A percentile compares a stretch with the other conserved stretches of the same genome.
Conservation (phyloP, 1,140 invertebrate species). For the Heliconius melpomene region DNA sequence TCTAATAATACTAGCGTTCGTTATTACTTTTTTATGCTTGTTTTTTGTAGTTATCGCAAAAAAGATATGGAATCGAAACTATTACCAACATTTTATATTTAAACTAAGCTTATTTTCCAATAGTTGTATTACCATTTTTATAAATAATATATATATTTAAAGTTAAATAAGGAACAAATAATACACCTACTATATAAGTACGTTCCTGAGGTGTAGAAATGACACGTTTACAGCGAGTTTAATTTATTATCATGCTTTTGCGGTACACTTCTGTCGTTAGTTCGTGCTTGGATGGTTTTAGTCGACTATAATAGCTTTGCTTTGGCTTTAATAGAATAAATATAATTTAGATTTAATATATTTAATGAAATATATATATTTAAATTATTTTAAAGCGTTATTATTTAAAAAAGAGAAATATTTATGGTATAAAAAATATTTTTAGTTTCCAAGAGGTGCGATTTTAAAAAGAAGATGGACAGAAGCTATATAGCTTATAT, state of each 20-base stretch:
- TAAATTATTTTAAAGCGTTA: too few relatives aligned
- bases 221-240: constrained; percentile 12
- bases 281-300: constrained; percentile 11
- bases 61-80: too few relatives aligned
- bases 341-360: background rate
- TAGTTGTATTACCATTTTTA: background rate
- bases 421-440: too few relatives aligned
- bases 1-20: too few relatives aligned
- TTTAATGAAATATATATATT: too few relatives aligned
- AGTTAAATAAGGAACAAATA: background rate
- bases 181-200: background rate
- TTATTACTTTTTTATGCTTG: too few relatives aligned
- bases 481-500: too few relatives aligned
- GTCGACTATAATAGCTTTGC: constrained; percentile 1
- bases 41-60: too few relatives aligned
- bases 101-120: background rate
- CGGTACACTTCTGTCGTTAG: constrained; percentile 8
- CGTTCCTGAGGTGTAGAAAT: constrained; percentile 1
- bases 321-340: background rate
- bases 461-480: too few relatives aligned
- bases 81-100: too few relatives aligned
- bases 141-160: background rate
- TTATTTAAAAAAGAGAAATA: too few relatives aligned
- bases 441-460: too few relatives aligned
- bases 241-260: constrained; percentile 8